Conservation (phyloP, 2,113 vertebrate genomes). For the Aleadryas rufinucha region DNA sequence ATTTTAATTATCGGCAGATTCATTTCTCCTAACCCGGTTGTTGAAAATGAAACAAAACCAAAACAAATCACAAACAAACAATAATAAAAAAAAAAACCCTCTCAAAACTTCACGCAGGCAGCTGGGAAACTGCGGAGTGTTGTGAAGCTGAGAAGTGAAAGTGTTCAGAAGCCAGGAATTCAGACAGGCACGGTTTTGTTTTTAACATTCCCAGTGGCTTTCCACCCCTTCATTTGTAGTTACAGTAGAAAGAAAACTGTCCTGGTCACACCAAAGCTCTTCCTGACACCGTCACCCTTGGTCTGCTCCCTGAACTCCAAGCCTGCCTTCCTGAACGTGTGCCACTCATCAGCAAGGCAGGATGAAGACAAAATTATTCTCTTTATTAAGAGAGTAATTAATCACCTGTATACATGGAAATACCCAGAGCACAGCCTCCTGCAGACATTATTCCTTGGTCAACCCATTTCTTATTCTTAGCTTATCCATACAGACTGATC, state of each 20-base stretch:
- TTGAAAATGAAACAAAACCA: background rate
- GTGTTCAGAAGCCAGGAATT: background rate
- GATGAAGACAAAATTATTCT: background rate
- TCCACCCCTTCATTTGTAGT: background rate
- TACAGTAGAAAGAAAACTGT: background rate
- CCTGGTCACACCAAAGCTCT: background rate
- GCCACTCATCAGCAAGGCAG: background rate
- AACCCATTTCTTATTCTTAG: background rate
- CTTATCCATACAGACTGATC: background rate
- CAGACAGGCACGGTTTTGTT: background rate
- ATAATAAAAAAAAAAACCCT: background rate
- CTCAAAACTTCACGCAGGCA: background rate
- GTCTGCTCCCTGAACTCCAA: background rate
- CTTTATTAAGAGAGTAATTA: background rate
- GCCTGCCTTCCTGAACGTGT: too few species aligned
- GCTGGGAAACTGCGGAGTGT: background rate
- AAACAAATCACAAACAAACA: background rate
- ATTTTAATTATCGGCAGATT: conserved; percentile 64
- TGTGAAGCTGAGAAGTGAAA: background rate
- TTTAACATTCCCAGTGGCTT: background rate
- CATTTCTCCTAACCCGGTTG: background rate
- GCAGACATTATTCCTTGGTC: background rate
- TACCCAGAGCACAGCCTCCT: background rate
- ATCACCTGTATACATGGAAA: background rate
- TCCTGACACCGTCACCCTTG: background rate